A percentile compares a stretch with the other conserved stretches of the same genome.
Evolutionary conservation across 1,140 invertebrate species (phyloP).

Genomic region (Papilio dardanus): DNA sequence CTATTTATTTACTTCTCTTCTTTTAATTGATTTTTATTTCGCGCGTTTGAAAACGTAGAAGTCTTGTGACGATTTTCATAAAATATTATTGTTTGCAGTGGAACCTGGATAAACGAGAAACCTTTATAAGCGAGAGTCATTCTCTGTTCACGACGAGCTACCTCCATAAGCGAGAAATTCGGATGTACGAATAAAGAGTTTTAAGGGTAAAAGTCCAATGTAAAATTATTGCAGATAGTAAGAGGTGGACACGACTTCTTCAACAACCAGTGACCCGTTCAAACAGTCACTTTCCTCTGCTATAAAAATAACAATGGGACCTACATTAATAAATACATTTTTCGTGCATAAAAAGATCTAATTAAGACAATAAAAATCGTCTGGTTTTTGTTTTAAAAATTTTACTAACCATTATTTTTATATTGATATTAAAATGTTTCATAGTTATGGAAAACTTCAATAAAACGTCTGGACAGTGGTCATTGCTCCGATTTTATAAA

Average conservation of each 20-base stretch:
- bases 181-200: too few relatives aligned
- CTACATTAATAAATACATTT: neutral
- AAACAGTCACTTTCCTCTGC: too few relatives aligned
- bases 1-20: neutral
- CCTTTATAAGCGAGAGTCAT: too few relatives aligned
- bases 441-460: neutral
- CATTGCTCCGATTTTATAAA: neutral
- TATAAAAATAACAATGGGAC: neutral
- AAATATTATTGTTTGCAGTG: neutral
- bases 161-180: too few relatives aligned
- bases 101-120: too few relatives aligned
- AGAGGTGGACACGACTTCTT: too few relatives aligned
- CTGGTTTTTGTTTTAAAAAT: neutral
- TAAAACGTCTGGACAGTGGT: conserved; percentile 14
- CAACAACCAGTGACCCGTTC: too few relatives aligned
- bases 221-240: too few relatives aligned
- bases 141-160: too few relatives aligned
- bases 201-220: too few relatives aligned
- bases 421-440: neutral
- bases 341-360: neutral
- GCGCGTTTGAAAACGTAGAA: neutral
- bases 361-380: neutral
- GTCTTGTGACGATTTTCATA: neutral
- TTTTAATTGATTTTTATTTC: neutral
- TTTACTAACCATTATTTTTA: neutral